Evolutionary conservation across 2,113 vertebrate species (phyloP).

Genomic region (Aegypius monachus): DNA sequence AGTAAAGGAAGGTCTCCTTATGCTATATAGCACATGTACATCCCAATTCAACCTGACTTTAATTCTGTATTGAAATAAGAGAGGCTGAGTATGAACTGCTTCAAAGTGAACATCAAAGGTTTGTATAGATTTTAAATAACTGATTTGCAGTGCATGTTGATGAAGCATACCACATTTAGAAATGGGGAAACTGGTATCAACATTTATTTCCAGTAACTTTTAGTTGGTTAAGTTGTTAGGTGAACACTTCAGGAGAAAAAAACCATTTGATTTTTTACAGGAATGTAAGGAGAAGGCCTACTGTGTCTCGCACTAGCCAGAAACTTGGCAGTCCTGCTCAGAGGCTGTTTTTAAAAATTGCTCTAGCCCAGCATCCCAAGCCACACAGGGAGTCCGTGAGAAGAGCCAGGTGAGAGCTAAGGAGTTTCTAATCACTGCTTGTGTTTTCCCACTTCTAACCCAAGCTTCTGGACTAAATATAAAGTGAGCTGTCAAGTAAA

Average conservation of each 20-base stretch:
- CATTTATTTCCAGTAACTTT: background rate
- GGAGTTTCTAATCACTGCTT: conserved; percentile 31
- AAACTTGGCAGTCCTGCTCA: background rate
- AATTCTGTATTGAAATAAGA: background rate
- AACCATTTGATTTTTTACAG: background rate
- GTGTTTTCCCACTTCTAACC: conserved; percentile 31
- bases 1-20: background rate
- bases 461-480: conserved; percentile 36
- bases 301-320: background rate
- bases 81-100: background rate
- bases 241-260: background rate
- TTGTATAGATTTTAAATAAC: background rate
- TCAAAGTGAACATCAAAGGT: background rate
- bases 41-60: background rate
- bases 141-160: background rate
- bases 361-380: background rate
- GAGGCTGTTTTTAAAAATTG: background rate
- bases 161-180: background rate
- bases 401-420: conserved; percentile 36
- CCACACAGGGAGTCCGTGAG: conserved; percentile 27
- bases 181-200: background rate
- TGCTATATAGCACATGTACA: background rate
- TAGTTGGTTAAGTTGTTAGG: background rate
- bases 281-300: background rate
- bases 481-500: conserved; percentile 63